These are phyloP conservation scores for Propithecus coquereli DNA, from an alignment of 2,113 vertebrate species.

Conservation along the genomic window DNA sequence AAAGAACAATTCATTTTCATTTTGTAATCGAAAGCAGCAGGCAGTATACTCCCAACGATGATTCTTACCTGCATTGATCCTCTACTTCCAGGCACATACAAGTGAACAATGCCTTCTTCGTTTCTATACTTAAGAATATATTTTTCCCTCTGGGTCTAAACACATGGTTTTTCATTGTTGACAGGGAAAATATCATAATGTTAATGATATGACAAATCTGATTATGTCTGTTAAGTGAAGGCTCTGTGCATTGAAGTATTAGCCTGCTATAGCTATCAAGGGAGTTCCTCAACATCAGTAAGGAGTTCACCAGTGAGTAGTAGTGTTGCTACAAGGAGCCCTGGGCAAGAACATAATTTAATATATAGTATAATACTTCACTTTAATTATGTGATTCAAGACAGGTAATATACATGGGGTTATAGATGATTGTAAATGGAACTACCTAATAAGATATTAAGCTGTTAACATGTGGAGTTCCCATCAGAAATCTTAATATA, in stretches of 20 bases:
- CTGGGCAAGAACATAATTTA: neutral
- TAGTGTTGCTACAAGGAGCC: neutral
- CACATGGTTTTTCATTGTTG: neutral
- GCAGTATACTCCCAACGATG: neutral
- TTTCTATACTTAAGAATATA: constrained; percentile 1
- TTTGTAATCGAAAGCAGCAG: neutral
- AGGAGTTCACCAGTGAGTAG: neutral
- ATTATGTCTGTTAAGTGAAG: constrained; percentile 28
- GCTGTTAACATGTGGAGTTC: neutral
- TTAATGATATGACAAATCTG: constrained; percentile 15
- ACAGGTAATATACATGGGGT: neutral
- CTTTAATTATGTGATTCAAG: neutral
- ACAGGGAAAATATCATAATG: constrained; percentile 18
- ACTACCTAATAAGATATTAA: neutral
- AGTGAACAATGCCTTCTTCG: neutral
- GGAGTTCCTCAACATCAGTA: neutral
- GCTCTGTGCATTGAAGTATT: neutral
- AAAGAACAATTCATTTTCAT: neutral
- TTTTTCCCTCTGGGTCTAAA: constrained; percentile 2
- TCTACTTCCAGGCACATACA: neutral
- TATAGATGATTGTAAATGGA: neutral
- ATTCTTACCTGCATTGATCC: neutral
- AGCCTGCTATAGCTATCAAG: neutral
- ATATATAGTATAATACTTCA: neutral
- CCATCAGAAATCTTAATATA: neutral